Percentiles rank a stretch among this genome's conserved stretches.
These are phyloP conservation scores for Echinometra lucunter DNA, from an alignment of 53 echinoderm and acorn worm genomes.

Conservation along the genomic window DNA sequence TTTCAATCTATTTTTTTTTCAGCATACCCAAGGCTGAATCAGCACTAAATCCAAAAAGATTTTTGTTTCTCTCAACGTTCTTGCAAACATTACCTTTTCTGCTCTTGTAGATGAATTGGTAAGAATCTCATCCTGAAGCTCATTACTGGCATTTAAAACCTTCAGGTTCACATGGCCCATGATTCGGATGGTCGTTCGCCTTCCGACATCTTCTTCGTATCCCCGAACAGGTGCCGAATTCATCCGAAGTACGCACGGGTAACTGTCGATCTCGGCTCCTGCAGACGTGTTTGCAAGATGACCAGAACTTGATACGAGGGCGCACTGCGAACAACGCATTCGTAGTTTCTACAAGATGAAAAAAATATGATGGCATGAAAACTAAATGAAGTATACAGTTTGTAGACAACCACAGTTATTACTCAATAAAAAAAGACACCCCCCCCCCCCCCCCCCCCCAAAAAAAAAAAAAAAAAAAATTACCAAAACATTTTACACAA, in stretches of 20 bases:
- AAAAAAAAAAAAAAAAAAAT: no score
- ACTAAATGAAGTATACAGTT: not conserved
- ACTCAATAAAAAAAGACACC: no score
- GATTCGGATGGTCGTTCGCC: slow-evolving; percentile 81
- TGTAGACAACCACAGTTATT: not conserved
- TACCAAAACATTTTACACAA: not conserved
- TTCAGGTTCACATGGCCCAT: slow-evolving; percentile 89
- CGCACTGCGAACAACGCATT: slow-evolving; percentile 76
- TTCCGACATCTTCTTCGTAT: slow-evolving; percentile 83
- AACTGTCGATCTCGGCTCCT: slow-evolving; percentile 79
- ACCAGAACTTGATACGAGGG: slow-evolving; percentile 86
- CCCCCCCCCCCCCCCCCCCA: no score
- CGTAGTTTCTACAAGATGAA: slow-evolving; percentile 65
- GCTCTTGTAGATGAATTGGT: slow-evolving; percentile 69
- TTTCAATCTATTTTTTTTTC: no score
- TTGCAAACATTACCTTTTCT: slow-evolving; percentile 60
- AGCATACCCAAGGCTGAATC: no score
- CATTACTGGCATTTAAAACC: slow-evolving; percentile 77
- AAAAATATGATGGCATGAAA: not conserved
- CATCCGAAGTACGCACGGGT: slow-evolving; percentile 88
- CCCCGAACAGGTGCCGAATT: slow-evolving; percentile 83
- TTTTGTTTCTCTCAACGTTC: no score
- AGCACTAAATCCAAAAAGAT: no score
- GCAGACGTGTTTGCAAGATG: slow-evolving; percentile 78
- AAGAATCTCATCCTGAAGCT: slow-evolving; percentile 76